Evolutionary conservation across 2,113 vertebrate genomes (phyloP), one percentile per base, ranked within the genome.

Genomic region (Zosterops japonicus): DNA sequence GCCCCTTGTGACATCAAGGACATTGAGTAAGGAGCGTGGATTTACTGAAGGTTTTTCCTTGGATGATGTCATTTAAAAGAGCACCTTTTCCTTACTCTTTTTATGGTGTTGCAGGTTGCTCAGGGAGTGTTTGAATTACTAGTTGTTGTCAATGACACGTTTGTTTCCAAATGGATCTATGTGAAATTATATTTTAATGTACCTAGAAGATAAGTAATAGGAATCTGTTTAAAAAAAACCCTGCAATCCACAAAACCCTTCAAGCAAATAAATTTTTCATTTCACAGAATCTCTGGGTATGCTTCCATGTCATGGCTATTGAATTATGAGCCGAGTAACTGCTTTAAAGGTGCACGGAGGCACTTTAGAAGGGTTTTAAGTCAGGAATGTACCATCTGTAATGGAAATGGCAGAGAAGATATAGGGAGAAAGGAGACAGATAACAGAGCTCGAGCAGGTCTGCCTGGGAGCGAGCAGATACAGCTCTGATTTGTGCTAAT

Each of bases 251-350:
- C 65, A 57, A 69, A 85, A 27, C 68, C 53, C 70, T 90, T 46
- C 52, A 50, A 74, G 90, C 78, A 78, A 82, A 70, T 87, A 74
- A 11, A 70, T 91, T 78, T 95, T 87, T 82, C 47, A 91, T 91
- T 91, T 93, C 47, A 39, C 8, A 71, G 74, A 49, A 78, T 79
- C 74, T 87, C 82, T 4, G 15, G 50, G 6, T 69, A 11, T 61
- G 52, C 80, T 91, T 50, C 56, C 47, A 8, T 6, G 36, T 59
- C 61, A 31, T 2, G 4, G 70, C 84, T 67, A 6, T 63, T 60
- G 92, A 68, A 47, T 90, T 71, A 76, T 25, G 92, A 85, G 78
- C 85, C 14, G 41, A 65, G 41, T 64, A 87, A 83, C 63, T 65
- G 59, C 91, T 77, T 70, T 84, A 56, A 68, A 80, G 86, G 93